Conservation (phyloP, 2,888 invertebrate genomes). For the Tinea pellionella region DNA sequence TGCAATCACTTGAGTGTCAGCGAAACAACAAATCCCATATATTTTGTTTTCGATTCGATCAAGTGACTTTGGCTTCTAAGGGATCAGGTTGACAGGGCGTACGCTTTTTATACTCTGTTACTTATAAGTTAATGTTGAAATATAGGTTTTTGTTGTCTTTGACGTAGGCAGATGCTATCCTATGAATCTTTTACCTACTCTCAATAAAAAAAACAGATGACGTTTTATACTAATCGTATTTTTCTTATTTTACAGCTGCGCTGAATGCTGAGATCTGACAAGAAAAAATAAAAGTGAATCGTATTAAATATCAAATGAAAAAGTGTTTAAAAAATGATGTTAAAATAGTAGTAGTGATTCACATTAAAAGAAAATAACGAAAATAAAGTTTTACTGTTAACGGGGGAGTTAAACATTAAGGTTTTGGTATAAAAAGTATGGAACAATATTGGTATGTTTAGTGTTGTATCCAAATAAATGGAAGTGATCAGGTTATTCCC, state of each 20-base stretch:
- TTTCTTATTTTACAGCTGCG: slow-evolving; percentile 45
- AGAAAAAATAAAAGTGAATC: slow-evolving; percentile 52
- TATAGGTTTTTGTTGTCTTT: too few relatives aligned
- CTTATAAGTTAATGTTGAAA: too few relatives aligned
- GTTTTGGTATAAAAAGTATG: background rate
- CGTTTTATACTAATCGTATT: too few relatives aligned
- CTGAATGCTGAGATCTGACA: slow-evolving; percentile 39
- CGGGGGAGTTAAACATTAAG: background rate
- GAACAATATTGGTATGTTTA: slow-evolving; percentile 40
- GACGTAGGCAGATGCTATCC: too few relatives aligned
- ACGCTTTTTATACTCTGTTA: too few relatives aligned
- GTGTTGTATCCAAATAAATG: slow-evolving; percentile 67
- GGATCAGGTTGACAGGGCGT: too few relatives aligned
- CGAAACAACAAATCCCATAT: too few relatives aligned
- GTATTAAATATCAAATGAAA: slow-evolving; percentile 62
- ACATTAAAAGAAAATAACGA: background rate
- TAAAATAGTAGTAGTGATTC: slow-evolving; percentile 41
- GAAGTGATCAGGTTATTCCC: slow-evolving; percentile 45
- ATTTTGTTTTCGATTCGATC: too few relatives aligned
- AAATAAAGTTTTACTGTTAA: background rate
- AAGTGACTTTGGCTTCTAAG: too few relatives aligned
- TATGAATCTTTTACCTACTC: too few relatives aligned
- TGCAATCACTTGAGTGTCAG: too few relatives aligned
- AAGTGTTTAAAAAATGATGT: slow-evolving; percentile 24
- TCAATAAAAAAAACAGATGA: background rate